These are phyloP conservation scores for Belonocnema kinseyi DNA, from an alignment of 1,140 invertebrate genomes.

Conservation along the genomic window DNA sequence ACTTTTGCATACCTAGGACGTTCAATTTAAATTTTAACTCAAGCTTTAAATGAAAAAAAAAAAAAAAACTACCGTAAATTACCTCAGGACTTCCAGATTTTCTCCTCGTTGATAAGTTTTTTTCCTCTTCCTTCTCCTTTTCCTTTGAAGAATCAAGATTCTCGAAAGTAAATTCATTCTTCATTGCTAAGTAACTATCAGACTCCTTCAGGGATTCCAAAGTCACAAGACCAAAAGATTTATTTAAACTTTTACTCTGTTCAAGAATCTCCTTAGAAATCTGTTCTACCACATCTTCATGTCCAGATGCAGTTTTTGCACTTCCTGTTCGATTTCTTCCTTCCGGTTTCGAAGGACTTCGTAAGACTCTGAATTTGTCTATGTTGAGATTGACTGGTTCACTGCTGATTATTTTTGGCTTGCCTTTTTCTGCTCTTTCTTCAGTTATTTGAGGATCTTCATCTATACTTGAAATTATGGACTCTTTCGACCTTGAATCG, in stretches of 20 bases:
- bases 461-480: slow-evolving; percentile 35
- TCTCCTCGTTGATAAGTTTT: neutral
- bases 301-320: neutral
- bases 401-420: slow-evolving; percentile 61
- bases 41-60: neutral
- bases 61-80: neutral
- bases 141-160: neutral
- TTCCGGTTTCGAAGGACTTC: slow-evolving; percentile 1
- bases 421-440: slow-evolving; percentile 43
- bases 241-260: slow-evolving; percentile 64
- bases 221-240: slow-evolving; percentile 29
- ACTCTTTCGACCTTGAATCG: slow-evolving; percentile 31
- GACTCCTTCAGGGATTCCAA: slow-evolving; percentile 8
- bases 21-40: neutral
- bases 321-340: neutral
- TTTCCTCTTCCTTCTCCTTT: neutral
- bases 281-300: slow-evolving; percentile 60
- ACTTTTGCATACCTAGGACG: slow-evolving; percentile 12
- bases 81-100: slow-evolving; percentile 4
- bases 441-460: slow-evolving; percentile 36
- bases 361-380: slow-evolving; percentile 42
- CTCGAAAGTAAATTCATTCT: neutral
- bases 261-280: slow-evolving; percentile 68
- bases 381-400: slow-evolving; percentile 60
- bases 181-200: slow-evolving; percentile 1